Conservation (phyloP, 2,888 invertebrate species). For the Ephialtes manifestator region DNA sequence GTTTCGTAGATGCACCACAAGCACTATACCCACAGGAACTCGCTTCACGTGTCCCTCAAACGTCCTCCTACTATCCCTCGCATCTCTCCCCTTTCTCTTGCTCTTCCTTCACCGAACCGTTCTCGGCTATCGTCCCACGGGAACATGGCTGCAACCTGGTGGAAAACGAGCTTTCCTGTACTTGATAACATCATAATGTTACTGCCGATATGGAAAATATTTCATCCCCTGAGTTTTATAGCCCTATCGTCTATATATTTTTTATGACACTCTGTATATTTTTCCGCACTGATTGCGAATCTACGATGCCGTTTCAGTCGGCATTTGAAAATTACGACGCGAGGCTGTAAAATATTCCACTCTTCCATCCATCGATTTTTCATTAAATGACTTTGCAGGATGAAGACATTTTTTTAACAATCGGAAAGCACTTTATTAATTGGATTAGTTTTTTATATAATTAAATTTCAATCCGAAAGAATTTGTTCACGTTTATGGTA, state of each 20-base stretch:
- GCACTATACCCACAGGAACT: constrained; percentile 41
- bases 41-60: constrained; percentile 43
- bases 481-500: background rate
- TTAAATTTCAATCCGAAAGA: background rate
- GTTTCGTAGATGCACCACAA: background rate
- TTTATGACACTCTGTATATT: constrained; percentile 1
- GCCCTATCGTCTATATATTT: constrained; percentile 8
- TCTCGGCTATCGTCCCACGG: constrained; percentile 20
- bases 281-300: constrained; percentile 8
- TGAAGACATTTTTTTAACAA: background rate
- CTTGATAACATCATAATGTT: constrained; percentile 34
- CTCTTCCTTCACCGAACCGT: constrained; percentile 28
- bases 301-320: background rate
- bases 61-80: constrained; percentile 12
- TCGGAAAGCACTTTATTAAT: background rate
- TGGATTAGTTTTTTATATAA: background rate
- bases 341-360: background rate
- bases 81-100: background rate
- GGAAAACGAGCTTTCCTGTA: constrained; percentile 31
- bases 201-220: constrained; percentile 22
- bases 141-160: background rate
- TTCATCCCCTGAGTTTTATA: constrained; percentile 9
- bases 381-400: background rate
- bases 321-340: constrained; percentile 10
- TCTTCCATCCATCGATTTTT: background rate